Evolutionary conservation across 2,888 invertebrate genomes (phyloP).

Genomic region (Drosophila cracens): DNA sequence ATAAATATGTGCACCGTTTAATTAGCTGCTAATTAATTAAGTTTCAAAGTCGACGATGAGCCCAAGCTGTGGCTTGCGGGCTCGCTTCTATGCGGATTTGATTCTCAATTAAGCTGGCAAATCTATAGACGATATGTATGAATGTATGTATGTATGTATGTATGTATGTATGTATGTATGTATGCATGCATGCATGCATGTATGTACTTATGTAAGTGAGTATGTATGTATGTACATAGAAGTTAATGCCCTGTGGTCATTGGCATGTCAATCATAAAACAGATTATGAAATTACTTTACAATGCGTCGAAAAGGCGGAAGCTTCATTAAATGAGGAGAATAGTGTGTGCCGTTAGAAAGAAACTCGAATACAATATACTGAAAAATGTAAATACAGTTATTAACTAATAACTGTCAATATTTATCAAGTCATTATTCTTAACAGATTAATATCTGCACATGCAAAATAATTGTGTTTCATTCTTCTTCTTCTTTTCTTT

Average conservation of each 20-base stretch:
- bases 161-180: background rate
- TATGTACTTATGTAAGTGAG: background rate
- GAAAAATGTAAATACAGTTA: background rate
- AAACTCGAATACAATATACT: background rate
- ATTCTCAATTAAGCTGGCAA: conserved; percentile 60
- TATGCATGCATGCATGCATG: background rate
- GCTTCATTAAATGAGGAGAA: background rate
- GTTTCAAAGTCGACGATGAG: conserved; percentile 26
- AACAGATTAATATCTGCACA: background rate
- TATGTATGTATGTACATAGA: background rate
- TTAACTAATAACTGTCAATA: background rate
- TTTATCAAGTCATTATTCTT: background rate
- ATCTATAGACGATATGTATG: background rate
- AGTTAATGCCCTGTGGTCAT: conserved; percentile 3
- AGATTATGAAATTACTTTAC: background rate
- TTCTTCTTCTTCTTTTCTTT: background rate
- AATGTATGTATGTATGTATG: background rate
- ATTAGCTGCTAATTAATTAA: conserved; percentile 74
- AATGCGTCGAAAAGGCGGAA: background rate
- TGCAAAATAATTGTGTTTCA: background rate
- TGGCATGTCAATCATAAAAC: background rate
- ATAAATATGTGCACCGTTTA: conserved; percentile 68
- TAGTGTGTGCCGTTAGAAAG: too few relatives aligned
- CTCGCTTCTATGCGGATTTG: conserved; percentile 39
- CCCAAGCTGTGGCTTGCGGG: conserved; percentile 11